Evolutionary conservation across 2,888 invertebrate genomes (phyloP).

Genomic region (Anoncus sp.): DNA sequence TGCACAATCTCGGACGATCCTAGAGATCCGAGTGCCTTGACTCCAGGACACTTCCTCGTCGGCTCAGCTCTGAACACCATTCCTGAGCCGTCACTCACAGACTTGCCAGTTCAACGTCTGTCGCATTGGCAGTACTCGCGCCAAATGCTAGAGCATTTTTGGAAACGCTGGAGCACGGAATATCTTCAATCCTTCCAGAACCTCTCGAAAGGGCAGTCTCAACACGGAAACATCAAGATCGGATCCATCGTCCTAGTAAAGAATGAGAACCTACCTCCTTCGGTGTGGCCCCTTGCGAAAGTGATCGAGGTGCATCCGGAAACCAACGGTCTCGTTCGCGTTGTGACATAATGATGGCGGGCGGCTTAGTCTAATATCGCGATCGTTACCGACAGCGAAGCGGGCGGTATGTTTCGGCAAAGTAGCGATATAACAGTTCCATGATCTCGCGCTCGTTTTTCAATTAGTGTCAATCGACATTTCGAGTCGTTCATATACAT

Average conservation of each 20-base stretch:
- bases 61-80: background rate
- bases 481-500: too few species aligned
- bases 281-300: constrained; percentile 7
- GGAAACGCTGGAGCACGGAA: background rate
- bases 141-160: background rate
- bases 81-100: too few species aligned
- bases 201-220: background rate
- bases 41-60: constrained; percentile 1
- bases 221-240: too few species aligned
- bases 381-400: too few species aligned
- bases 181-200: background rate
- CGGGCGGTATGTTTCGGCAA: too few species aligned
- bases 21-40: background rate
- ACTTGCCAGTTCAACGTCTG: background rate
- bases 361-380: background rate
- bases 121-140: background rate
- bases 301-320: constrained; percentile 1
- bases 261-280: background rate
- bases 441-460: too few species aligned
- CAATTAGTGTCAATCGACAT: too few species aligned
- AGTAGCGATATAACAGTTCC: too few species aligned
- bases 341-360: background rate
- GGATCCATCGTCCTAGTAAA: too few species aligned
- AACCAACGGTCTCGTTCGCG: constrained; percentile 1
- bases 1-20: constrained; percentile 1